Evolutionary conservation across 1,140 invertebrate genomes (phyloP).

Genomic region (Trissolcus basalis): DNA sequence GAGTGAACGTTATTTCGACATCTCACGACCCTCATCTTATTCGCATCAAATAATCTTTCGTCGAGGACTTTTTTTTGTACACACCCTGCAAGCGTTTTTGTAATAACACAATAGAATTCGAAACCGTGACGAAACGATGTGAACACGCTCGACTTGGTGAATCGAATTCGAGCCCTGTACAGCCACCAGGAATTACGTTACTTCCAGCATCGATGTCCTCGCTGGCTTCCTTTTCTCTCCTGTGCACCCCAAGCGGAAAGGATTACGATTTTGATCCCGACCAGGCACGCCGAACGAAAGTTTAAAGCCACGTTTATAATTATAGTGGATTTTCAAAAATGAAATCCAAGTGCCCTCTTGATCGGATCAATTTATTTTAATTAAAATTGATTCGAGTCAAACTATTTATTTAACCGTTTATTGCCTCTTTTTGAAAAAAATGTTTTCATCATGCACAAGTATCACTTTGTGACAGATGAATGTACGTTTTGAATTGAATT

Average conservation of each 20-base stretch:
- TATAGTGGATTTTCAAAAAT: constrained; percentile 16
- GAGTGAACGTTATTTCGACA: constrained; percentile 21
- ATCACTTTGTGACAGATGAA: too few species aligned
- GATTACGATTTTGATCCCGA: constrained; percentile 53
- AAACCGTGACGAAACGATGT: constrained; percentile 47
- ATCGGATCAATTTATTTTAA: too few species aligned
- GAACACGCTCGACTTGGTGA: constrained; percentile 58
- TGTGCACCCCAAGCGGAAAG: constrained; percentile 47
- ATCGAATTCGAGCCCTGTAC: constrained; percentile 49
- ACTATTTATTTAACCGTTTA: too few species aligned
- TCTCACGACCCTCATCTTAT: constrained; percentile 23
- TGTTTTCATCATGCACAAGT: too few species aligned
- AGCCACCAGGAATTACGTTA: constrained; percentile 56
- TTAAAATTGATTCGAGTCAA: too few species aligned
- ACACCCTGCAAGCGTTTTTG: constrained; percentile 10
- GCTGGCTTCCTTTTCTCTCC: constrained; percentile 51
- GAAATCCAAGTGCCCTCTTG: not conserved
- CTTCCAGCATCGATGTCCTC: constrained; percentile 55
- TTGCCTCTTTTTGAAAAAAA: too few species aligned
- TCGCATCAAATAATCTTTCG: constrained; percentile 10
- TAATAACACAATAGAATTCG: constrained; percentile 49
- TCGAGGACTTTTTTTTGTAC: constrained; percentile 9
- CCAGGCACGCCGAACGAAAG: constrained; percentile 37
- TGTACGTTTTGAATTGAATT: too few species aligned
- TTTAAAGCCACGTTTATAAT: constrained; percentile 49